Evolutionary conservation across 2,113 vertebrate genomes (phyloP), one percentile per base, ranked within the genome.

Genomic region (Paracanthobrama guichenoti): DNA sequence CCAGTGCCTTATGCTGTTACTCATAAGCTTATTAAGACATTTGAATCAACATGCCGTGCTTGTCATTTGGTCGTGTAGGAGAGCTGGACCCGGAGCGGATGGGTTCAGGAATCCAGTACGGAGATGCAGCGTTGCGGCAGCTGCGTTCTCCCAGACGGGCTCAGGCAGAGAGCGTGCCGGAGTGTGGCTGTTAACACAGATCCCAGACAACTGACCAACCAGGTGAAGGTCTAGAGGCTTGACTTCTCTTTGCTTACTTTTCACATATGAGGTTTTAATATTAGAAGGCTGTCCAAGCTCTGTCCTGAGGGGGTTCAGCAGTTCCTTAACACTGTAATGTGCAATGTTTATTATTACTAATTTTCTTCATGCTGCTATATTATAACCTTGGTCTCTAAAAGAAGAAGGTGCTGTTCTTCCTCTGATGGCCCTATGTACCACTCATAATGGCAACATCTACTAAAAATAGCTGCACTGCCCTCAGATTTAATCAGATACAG

Each of bases 71-170:
- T 28, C 57, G 9, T 90, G 10, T 85, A 97, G 97, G 97, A 12
- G 97, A 98, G 88, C 92, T 98, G 14, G 97, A 98, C 91, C 97
- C 97, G 0, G 97, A 98, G 92, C 92, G 97, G 89, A 98, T 97
- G 97, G 97, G 97, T 24, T 98, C 97, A 0, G 97, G 97, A 2
- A 97, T 98, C 89, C 97, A 98, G 89, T 98, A 97, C 0, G 97
- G 97, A 0, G 97, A 97, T 0, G 95, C 96, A 0, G 96, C 97
- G 0, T 88, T 97, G 66, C 94, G 97, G 31, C 97, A 98, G 92
- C 94, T 97, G 26, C 94, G 96, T 79, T 97, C 97, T 83, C 96
- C 96, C 3, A 95, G 96, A 6, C 95, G 96, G 0, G 94, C 95
- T 39, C 96, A 96, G 89, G 91, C 93, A 0, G 95, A 95, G 90